Base-by-base conservation (phyloP, 1,140 invertebrate genomes). In the Lepidurus couesii region DNA sequence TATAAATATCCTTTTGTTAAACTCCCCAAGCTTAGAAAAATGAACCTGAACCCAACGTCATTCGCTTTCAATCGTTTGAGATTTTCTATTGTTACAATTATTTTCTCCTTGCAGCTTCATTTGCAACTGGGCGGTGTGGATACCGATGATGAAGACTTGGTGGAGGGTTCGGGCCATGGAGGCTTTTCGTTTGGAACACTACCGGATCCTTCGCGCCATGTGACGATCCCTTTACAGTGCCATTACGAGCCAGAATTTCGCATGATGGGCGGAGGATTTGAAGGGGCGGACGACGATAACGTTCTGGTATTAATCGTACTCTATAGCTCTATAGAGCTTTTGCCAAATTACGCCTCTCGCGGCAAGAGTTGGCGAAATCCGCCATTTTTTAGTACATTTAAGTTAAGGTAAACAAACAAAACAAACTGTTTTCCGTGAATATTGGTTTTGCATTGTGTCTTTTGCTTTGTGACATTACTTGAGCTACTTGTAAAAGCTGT, bases 91-190 rank as follows among this genome's bases (percentile, higher is more conserved):
- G 53, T 16, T 3, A 34, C 3, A 34, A 34, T 13, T 65, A 21
- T 21, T 6, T 21, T 9, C 16, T 65, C 16, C 9, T 42, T n/a
- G 24, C 73, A 80, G 79, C 26, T 80, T 8, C 76, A 80, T 53
- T 42, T 80, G 42, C 75, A 80, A 34, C 43, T 79, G 73, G 74
- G 74, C 16, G 73, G 73, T 11, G n/a, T 24, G 44, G 73, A 73
- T 21, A 81, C 80, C 79, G 82, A 82, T 75, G 82, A 82, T 44
- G 82, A 82, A 78, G 82, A 82, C 76, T 80, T 82, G 76, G 53
- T 21, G 21, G 82, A 80, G 26, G 82, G 81, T 16, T 82, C 82
- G 11, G 82, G 82, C 45, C 77, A 78, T 24, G 79, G 76, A 47
- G 76, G 76, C 1, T 75, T 80, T 53, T 78, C 78, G 34, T 75